A percentile compares a stretch with the other conserved stretches of the same genome.
Conservation (phyloP, 2,888 invertebrate species). For the Tachystola acroxantha region DNA sequence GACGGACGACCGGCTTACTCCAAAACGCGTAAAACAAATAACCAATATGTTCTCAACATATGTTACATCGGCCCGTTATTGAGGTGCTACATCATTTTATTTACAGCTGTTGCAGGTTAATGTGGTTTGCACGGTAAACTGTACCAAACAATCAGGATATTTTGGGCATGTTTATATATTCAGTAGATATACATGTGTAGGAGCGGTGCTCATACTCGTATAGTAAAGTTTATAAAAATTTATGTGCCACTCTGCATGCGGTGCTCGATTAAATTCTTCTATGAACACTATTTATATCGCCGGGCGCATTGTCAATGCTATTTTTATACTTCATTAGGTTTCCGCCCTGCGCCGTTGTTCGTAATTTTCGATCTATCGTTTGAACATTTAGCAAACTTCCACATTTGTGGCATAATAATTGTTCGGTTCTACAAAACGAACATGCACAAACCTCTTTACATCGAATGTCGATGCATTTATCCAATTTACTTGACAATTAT, state of each 20-base stretch:
- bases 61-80: slow-evolving; percentile 59
- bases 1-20: slow-evolving; percentile 56
- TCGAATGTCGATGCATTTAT: slow-evolving; percentile 39
- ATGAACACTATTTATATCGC: slow-evolving; percentile 5
- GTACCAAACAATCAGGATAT: slow-evolving; percentile 59
- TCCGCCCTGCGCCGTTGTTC: no score
- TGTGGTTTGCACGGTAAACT: slow-evolving; percentile 55
- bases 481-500: slow-evolving; percentile 45
- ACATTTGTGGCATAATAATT: no score
- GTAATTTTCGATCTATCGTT: no score
- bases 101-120: slow-evolving; percentile 65
- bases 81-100: slow-evolving; percentile 72
- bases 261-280: slow-evolving; percentile 7
- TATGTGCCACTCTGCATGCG: slow-evolving; percentile 6
- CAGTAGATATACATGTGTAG: slow-evolving; percentile 33
- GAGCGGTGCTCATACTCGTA: slow-evolving; percentile 18
- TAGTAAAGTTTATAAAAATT: slow-evolving; percentile 17
- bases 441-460: background rate
- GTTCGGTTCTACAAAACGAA: no score
- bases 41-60: slow-evolving; percentile 60
- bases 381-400: no score
- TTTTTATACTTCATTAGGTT: slow-evolving; percentile 1
- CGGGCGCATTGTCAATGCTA: slow-evolving; percentile 4
- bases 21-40: slow-evolving; percentile 62
- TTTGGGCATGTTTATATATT: slow-evolving; percentile 48